Evolutionary conservation across 2,113 vertebrate genomes (phyloP).

Genomic region (Cyanoderma ruficeps): DNA sequence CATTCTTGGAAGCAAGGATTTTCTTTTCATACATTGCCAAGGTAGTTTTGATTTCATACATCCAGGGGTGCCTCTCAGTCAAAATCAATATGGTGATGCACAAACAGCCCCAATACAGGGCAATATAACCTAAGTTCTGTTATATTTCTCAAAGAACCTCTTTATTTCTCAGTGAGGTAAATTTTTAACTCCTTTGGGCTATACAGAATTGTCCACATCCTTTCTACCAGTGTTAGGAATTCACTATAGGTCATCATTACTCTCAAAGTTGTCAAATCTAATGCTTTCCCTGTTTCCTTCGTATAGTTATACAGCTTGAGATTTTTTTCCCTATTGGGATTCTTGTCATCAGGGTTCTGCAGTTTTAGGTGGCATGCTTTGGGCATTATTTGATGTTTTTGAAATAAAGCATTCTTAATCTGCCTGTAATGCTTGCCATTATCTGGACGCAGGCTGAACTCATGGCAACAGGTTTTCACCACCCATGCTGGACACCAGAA

Average conservation of each 20-base stretch:
- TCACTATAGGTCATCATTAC: background rate
- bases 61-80: background rate
- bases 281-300: background rate
- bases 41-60: background rate
- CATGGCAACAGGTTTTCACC: background rate
- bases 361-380: background rate
- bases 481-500: background rate
- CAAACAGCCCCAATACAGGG: background rate
- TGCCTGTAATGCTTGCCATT: background rate
- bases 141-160: background rate
- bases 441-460: background rate
- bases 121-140: accelerated
- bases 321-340: background rate
- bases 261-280: background rate
- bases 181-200: background rate
- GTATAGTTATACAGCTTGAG: background rate
- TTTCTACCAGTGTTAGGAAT: background rate
- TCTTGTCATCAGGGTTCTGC: background rate
- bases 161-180: background rate
- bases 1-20: background rate
- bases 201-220: background rate
- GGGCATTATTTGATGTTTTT: background rate
- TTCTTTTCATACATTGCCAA: background rate
- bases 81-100: background rate
- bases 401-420: background rate